Conservation (phyloP, 2,797 vertebrate genomes). For the Urophycis tenuis region DNA sequence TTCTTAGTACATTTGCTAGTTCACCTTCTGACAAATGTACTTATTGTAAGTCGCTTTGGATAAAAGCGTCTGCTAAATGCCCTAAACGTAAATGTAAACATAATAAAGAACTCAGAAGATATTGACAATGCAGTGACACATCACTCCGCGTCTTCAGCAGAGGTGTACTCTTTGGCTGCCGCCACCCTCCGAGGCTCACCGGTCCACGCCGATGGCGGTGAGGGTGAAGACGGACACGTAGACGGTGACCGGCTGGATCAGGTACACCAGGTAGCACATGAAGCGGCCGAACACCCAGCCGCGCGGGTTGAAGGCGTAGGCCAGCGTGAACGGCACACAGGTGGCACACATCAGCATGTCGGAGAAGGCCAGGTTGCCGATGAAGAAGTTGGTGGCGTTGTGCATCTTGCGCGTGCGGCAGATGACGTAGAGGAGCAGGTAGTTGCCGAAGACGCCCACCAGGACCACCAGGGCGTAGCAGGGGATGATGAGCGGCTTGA, state of each 20-base stretch:
- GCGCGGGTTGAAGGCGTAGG: slow-evolving; percentile 81
- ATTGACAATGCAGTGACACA: not conserved
- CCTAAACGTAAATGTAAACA: no score
- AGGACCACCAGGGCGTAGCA: slow-evolving; percentile 80
- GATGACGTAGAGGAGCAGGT: slow-evolving; percentile 83
- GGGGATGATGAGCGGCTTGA: slow-evolving; percentile 82
- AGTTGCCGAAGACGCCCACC: slow-evolving; percentile 80
- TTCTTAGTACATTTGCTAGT: no score
- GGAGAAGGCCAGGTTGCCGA: slow-evolving; percentile 85
- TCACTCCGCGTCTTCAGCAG: not conserved
- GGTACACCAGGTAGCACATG: slow-evolving; percentile 84
- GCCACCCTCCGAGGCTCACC: slow-evolving; percentile 59
- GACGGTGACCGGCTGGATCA: slow-evolving; percentile 86
- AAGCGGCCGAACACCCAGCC: slow-evolving; percentile 85
- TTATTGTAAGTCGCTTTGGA: no score
- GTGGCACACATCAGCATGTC: slow-evolving; percentile 88
- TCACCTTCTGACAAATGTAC: no score
- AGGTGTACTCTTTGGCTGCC: not conserved
- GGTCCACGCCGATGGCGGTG: slow-evolving; percentile 83
- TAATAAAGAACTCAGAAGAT: no score
- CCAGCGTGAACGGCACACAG: slow-evolving; percentile 83
- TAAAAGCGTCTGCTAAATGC: no score
- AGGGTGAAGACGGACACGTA: slow-evolving; percentile 87
- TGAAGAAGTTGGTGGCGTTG: slow-evolving; percentile 87
- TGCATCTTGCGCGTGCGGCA: slow-evolving; percentile 86